Base-by-base conservation (phyloP, 2,888 invertebrate genomes). In the Nowickia ferox region DNA sequence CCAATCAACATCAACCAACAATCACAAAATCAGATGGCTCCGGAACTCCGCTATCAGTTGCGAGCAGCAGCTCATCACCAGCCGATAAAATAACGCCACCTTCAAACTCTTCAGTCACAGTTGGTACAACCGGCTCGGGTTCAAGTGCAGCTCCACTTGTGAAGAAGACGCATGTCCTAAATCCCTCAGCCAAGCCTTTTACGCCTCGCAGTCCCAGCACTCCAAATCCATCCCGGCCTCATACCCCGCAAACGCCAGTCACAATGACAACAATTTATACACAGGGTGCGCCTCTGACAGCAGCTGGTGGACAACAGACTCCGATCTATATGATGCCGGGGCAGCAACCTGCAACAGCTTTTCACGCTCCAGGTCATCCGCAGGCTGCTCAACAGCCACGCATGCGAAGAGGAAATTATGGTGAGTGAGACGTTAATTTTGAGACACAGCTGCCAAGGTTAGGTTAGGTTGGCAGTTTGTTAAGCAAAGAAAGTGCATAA, bases 161-260 rank as follows among this genome's bases (percentile, higher is more conserved):
- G 0, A 92, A 92, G 86, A 93, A 92, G 63, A 97, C 97, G 93
- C 98, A 98, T 91, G 94, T 95, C 78, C 93, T 95, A 92, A 98
- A 97, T 94, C 97, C 98, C n/a, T 95, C 96, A 87, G 96, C 97
- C 76, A 97, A 97, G 91, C 95, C 96, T 5, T 98, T 98, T 93
- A 96, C 96, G 61, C 97, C 97, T 30, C 94, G 96, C 89, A 95
- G 95, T 89, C 94, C 94, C 30, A 94, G 94, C 89, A 95, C 95
- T 59, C 95, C 95, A 63, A 95, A 94, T 88, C 94, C 94, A 83
- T 95, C 95, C 90, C 93, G 95, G 94, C 97, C 97, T 51, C 97
- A 97, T 92, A 97, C 97, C 57, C 97, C 97, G 46, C 97, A 97
- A 92, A 97, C 97, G 48, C 97, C 97, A 40, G 92, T 92, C 76